Conservation (phyloP, 2,113 vertebrate species). For the Rhinoderma darwinii region DNA sequence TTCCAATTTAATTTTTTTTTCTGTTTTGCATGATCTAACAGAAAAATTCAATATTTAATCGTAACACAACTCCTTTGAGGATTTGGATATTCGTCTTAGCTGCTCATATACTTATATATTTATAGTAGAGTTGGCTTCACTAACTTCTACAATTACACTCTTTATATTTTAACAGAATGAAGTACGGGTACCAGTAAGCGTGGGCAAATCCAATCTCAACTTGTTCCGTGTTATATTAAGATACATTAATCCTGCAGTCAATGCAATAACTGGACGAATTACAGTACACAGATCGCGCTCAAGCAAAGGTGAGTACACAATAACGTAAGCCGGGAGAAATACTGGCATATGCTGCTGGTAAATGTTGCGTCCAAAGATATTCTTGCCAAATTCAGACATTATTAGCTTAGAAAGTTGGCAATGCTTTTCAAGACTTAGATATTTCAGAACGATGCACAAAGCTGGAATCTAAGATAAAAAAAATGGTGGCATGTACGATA, state of each 20-base stretch:
- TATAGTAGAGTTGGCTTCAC: too few species aligned
- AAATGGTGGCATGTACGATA: too few species aligned
- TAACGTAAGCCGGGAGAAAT: neutral
- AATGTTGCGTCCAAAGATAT: neutral
- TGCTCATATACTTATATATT: too few species aligned
- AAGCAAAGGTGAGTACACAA: slow-evolving; percentile 77
- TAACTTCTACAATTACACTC: slow-evolving; percentile 48
- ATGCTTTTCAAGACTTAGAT: too few species aligned
- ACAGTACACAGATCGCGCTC: slow-evolving; percentile 72
- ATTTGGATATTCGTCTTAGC: too few species aligned
- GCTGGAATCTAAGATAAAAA: too few species aligned
- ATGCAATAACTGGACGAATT: slow-evolving; percentile 76
- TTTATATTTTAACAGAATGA: slow-evolving; percentile 84
- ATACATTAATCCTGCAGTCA: slow-evolving; percentile 80
- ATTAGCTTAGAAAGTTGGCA: too few species aligned
- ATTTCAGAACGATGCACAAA: too few species aligned
- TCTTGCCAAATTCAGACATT: neutral
- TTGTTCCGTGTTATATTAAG: slow-evolving; percentile 84
- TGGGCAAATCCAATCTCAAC: slow-evolving; percentile 74
- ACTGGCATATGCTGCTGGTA: neutral
- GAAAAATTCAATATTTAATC: too few species aligned
- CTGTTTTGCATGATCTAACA: too few species aligned
- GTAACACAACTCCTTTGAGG: too few species aligned
- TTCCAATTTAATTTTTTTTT: too few species aligned
- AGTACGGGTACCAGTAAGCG: slow-evolving; percentile 85